Conservation (phyloP, 2,888 invertebrate genomes). For the Julus scandinavius region DNA sequence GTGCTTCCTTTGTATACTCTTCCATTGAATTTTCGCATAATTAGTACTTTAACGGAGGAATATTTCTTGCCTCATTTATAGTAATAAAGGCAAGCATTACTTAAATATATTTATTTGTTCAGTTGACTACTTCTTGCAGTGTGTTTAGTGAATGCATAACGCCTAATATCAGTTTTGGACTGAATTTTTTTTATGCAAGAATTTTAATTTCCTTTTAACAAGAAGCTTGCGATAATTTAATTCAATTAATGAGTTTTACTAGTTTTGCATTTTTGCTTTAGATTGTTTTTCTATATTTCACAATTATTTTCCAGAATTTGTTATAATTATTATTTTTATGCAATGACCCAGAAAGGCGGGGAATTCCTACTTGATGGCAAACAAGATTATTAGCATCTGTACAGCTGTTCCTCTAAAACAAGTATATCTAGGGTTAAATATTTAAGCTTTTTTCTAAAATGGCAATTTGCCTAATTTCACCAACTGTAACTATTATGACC, state of each 20-base stretch:
- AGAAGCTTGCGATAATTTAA: not conserved
- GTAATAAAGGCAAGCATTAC: constrained; percentile 48
- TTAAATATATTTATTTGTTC: constrained; percentile 40
- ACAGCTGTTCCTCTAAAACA: too few species aligned
- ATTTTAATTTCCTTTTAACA: not conserved
- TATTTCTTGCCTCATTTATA: constrained; percentile 48
- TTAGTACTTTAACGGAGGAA: constrained; percentile 47
- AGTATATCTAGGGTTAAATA: too few species aligned
- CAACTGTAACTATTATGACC: too few species aligned
- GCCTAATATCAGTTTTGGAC: not conserved
- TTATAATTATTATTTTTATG: too few species aligned
- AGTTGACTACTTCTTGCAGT: not conserved
- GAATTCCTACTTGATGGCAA: too few species aligned
- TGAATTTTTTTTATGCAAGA: not conserved
- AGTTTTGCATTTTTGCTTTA: not conserved
- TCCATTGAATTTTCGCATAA: constrained; percentile 50
- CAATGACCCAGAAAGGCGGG: too few species aligned
- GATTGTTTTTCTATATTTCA: too few species aligned
- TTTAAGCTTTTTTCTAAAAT: too few species aligned
- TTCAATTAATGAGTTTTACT: not conserved
- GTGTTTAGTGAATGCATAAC: not conserved
- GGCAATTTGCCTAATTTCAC: too few species aligned
- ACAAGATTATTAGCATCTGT: too few species aligned
- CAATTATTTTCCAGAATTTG: too few species aligned
- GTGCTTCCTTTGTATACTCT: constrained; percentile 48